Evolutionary conservation across 1,140 invertebrate species (phyloP).

Genomic region (Bombus superbus): DNA sequence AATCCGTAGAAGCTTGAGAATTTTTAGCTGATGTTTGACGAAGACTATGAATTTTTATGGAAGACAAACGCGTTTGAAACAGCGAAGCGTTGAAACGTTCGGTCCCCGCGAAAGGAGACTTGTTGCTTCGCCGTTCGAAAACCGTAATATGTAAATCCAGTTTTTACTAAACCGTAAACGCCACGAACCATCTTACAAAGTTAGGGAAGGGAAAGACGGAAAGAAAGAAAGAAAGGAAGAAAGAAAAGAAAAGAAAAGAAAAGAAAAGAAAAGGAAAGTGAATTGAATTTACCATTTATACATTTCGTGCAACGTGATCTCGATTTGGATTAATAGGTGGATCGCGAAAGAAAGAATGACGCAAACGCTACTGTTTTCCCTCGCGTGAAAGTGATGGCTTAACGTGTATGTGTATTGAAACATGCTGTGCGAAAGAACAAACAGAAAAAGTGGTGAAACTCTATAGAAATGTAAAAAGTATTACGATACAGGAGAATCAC

Average conservation of each 20-base stretch:
- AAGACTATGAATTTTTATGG: neutral
- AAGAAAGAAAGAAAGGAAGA: no score
- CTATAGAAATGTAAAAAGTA: neutral
- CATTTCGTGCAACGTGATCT: neutral
- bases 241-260: neutral
- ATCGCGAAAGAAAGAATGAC: slow-evolving; percentile 14
- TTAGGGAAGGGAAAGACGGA: neutral
- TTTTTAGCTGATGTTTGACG: no score
- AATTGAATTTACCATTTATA: neutral
- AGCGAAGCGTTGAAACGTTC: neutral
- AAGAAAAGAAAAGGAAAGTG: neutral
- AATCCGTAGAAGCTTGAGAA: neutral
- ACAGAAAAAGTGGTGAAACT: neutral
- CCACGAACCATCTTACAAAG: neutral
- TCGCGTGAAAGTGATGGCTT: slow-evolving; percentile 4
- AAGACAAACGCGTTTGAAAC: neutral
- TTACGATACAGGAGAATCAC: neutral
- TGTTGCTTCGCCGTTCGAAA: neutral
- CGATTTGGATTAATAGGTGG: neutral
- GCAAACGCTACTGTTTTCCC: neutral
- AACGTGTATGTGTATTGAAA: neutral
- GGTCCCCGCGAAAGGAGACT: neutral
- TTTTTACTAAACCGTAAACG: neutral
- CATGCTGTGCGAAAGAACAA: neutral
- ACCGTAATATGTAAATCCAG: neutral